A percentile compares a stretch with the other conserved stretches of the same genome.
Conservation (phyloP, 2,113 vertebrate genomes). For the Phyllostomus hastatus region DNA sequence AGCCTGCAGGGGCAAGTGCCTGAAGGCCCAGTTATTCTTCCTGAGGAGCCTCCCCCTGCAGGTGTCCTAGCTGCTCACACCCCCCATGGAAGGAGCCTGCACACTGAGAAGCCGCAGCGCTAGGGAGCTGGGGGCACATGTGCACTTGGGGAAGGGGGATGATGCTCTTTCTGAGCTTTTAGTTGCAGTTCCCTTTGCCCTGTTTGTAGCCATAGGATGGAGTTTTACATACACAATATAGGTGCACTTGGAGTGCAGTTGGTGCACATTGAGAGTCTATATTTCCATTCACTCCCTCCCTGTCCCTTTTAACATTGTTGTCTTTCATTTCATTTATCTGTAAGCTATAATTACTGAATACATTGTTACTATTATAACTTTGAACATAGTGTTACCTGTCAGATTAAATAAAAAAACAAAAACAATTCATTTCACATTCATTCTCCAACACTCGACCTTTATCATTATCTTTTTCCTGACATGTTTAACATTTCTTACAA, state of each 20-base stretch:
- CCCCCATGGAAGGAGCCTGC: background rate
- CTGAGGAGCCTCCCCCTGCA: background rate
- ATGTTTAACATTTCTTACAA: background rate
- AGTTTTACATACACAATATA: background rate
- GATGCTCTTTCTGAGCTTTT: background rate
- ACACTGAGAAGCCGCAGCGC: background rate
- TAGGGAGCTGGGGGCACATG: background rate
- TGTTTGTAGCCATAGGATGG: background rate
- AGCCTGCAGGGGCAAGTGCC: background rate
- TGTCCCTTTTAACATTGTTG: background rate
- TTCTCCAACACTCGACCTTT: background rate
- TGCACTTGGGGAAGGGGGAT: background rate
- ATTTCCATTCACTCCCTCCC: background rate
- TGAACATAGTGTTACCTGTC: background rate
- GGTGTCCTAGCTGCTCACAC: background rate
- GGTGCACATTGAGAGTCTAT: background rate
- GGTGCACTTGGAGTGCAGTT: background rate
- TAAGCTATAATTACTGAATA: background rate
- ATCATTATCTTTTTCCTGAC: background rate
- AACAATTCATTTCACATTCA: background rate
- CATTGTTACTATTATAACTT: background rate
- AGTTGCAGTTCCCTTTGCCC: background rate
- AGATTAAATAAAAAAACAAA: background rate
- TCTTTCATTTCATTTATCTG: background rate
- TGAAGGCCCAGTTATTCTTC: background rate